These are phyloP conservation scores for Xiphorhynchus elegans DNA, from an alignment of 2,113 vertebrate species.

Conservation along the genomic window DNA sequence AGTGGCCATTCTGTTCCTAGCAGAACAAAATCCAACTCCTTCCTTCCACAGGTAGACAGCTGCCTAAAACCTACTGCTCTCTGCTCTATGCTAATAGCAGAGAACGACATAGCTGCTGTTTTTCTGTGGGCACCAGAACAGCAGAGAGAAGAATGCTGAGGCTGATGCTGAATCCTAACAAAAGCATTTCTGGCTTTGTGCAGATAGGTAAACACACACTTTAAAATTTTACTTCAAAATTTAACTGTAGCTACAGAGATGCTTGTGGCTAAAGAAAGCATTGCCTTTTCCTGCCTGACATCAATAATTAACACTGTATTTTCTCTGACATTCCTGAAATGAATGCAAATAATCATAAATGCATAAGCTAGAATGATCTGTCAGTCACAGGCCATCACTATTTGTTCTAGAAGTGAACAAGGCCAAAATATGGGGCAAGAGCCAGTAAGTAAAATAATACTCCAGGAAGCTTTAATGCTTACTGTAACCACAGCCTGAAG, in stretches of 20 bases:
- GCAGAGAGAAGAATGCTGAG: background rate
- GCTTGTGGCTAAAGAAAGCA: background rate
- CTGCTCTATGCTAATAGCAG: background rate
- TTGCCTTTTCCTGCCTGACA: background rate
- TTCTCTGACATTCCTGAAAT: background rate
- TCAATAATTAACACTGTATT: background rate
- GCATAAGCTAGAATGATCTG: background rate
- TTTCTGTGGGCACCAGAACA: background rate
- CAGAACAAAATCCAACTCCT: background rate
- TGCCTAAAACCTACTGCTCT: background rate
- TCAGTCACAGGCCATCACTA: background rate
- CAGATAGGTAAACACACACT: background rate
- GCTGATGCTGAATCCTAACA: background rate
- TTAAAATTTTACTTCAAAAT: background rate
- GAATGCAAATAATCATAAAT: background rate
- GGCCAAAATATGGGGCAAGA: conserved; percentile 11
- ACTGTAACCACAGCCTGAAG: conserved; percentile 46
- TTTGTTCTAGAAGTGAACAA: background rate
- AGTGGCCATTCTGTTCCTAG: rapidly evolving
- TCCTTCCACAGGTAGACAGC: background rate
- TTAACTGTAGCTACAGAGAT: background rate
- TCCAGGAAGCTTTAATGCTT: conserved; percentile 47
- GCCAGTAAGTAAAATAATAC: conserved; percentile 27
- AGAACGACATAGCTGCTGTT: background rate
- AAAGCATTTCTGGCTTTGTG: background rate